These are phyloP conservation scores for Tamandua tetradactyla DNA, from an alignment of 2,797 vertebrate species.

Conservation along the genomic window DNA sequence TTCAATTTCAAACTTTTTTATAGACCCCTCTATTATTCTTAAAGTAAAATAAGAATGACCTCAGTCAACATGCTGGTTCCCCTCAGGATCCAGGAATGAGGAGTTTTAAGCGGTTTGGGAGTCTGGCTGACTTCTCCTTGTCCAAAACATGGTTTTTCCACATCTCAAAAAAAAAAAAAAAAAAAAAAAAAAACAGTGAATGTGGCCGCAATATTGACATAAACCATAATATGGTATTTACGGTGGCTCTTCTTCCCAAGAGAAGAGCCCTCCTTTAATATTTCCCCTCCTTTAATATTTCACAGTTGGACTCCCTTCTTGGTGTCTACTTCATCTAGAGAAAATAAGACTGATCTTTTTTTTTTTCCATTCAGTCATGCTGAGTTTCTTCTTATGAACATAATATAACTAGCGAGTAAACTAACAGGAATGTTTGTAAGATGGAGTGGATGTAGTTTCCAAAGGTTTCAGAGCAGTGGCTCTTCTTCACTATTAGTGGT, in stretches of 20 bases:
- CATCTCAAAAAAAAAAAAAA: not conserved
- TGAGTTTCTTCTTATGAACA: not conserved
- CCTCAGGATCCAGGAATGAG: not conserved
- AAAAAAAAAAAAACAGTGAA: not conserved
- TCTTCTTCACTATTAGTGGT: not conserved
- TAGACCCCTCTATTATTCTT: not conserved
- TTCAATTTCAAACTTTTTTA: not conserved
- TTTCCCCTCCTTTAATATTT: not conserved
- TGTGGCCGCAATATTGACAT: fast-evolving
- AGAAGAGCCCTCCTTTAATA: not conserved
- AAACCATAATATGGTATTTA: fast-evolving
- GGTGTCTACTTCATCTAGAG: not conserved
- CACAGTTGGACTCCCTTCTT: fast-evolving
- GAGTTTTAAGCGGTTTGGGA: not conserved
- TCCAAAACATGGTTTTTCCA: not conserved
- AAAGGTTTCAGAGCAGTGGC: not conserved
- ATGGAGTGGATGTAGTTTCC: fast-evolving
- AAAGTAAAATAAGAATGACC: not conserved
- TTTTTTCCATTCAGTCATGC: not conserved
- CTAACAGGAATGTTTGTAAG: not conserved
- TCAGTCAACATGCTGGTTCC: not conserved
- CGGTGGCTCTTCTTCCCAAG: not conserved
- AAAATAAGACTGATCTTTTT: not conserved
- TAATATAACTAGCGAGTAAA: not conserved
- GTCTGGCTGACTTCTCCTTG: not conserved